phyloP scores from a whole-genome alignment of 64 coral and sea anemone species.

The Hydrozoanthus tunicans region DNA sequence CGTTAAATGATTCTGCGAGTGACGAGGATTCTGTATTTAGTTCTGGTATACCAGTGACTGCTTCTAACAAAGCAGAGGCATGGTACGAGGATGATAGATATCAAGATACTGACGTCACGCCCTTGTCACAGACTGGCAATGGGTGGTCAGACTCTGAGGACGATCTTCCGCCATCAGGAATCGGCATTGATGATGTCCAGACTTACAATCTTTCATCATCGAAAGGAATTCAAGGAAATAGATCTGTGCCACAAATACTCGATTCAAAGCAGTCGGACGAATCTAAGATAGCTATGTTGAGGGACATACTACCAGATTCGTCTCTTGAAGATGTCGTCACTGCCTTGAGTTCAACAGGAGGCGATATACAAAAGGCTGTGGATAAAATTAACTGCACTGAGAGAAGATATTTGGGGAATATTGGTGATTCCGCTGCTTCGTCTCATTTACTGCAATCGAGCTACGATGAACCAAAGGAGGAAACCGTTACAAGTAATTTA shows the following conservation, averaged over 20 bases:
- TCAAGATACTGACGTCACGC: background rate
- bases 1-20: background rate
- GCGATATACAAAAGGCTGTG: background rate
- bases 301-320: constrained; percentile 18
- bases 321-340: constrained; percentile 38
- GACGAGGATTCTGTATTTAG: constrained; percentile 14
- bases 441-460: background rate
- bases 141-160: constrained; percentile 25
- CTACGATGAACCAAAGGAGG: background rate
- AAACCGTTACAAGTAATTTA: background rate
- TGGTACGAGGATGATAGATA: background rate
- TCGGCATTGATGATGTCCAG: background rate
- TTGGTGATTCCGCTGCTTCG: background rate
- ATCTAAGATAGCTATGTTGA: constrained; percentile 23
- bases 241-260: background rate
- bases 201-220: background rate
- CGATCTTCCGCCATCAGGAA: constrained; percentile 2
- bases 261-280: constrained; percentile 18
- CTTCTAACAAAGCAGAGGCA: background rate
- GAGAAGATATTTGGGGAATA: background rate
- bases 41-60: background rate
- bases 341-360: constrained; percentile 27
- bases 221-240: background rate
- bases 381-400: background rate
- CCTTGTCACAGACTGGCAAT: background rate